Conservation (phyloP, 2,888 invertebrate genomes). For the Helleia helle region DNA sequence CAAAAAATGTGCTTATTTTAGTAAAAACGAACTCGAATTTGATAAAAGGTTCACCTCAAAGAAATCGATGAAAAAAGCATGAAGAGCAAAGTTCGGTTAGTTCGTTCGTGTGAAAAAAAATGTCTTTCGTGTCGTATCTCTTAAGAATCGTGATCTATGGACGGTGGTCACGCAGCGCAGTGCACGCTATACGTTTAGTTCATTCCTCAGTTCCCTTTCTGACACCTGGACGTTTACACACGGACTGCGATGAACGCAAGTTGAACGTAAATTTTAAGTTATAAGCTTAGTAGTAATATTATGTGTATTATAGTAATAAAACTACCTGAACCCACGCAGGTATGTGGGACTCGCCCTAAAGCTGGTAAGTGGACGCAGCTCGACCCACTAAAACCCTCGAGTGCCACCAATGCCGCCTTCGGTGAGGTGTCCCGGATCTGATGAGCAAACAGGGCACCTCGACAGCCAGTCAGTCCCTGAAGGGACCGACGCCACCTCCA, state of each 20-base stretch:
- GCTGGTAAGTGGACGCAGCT: no score
- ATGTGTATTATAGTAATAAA: no score
- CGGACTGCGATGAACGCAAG: background rate
- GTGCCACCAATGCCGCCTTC: no score
- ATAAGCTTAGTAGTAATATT: no score
- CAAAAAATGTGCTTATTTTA: constrained; percentile 4
- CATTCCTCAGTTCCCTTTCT: constrained; percentile 38
- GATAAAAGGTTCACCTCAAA: constrained; percentile 7
- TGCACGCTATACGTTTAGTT: constrained; percentile 40
- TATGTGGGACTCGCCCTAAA: no score
- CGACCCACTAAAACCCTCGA: no score
- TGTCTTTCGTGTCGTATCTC: constrained; percentile 55
- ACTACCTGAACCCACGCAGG: no score
- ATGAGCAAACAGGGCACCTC: no score
- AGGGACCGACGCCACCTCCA: no score
- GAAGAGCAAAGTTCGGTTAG: constrained; percentile 17
- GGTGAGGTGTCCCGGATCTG: no score
- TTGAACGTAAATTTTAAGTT: no score
- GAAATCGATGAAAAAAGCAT: constrained; percentile 13
- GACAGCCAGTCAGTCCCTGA: no score
- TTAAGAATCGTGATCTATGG: constrained; percentile 56
- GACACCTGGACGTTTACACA: constrained; percentile 31
- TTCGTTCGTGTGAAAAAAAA: constrained; percentile 43
- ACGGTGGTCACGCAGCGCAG: constrained; percentile 46
- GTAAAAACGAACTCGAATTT: constrained; percentile 1